Evolutionary conservation across 2,113 vertebrate species (phyloP).

Genomic region (Limanda limanda): DNA sequence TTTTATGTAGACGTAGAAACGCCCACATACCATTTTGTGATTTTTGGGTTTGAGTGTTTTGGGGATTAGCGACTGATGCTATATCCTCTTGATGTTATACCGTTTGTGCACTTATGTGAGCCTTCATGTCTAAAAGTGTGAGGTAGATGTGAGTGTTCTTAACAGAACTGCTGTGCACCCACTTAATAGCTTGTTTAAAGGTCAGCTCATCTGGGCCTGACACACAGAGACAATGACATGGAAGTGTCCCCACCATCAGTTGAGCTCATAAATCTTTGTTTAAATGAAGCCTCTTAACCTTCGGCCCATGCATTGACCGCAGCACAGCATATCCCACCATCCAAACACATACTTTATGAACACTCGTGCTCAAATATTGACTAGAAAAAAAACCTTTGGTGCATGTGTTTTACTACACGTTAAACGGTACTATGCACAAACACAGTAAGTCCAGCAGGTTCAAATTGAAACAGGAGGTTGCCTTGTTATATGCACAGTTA

Average conservation of each 20-base stretch:
- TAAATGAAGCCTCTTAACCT: conserved; percentile 62
- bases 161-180: conserved; percentile 41
- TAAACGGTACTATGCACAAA: neutral
- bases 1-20: conserved; percentile 2
- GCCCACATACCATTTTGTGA: neutral
- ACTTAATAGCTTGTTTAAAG: conserved; percentile 68
- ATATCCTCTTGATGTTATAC: neutral
- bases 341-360: neutral
- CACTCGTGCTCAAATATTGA: neutral
- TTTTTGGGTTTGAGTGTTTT: neutral
- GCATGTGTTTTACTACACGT: neutral
- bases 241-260: conserved; percentile 69
- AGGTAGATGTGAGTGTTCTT: conserved; percentile 25
- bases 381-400: neutral
- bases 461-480: neutral
- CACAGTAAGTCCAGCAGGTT: neutral
- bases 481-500: neutral
- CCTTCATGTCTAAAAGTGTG: neutral
- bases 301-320: conserved; percentile 23
- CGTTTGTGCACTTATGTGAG: neutral
- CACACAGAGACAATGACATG: conserved; percentile 64
- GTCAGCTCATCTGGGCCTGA: conserved; percentile 72
- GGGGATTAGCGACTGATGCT: neutral
- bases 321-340: conserved; percentile 1
- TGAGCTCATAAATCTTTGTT: conserved; percentile 71